Percentiles rank a stretch among this genome's conserved stretches.
phyloP scores from a whole-genome alignment of 2,888 invertebrate genomes.

The Hyles lineata region DNA sequence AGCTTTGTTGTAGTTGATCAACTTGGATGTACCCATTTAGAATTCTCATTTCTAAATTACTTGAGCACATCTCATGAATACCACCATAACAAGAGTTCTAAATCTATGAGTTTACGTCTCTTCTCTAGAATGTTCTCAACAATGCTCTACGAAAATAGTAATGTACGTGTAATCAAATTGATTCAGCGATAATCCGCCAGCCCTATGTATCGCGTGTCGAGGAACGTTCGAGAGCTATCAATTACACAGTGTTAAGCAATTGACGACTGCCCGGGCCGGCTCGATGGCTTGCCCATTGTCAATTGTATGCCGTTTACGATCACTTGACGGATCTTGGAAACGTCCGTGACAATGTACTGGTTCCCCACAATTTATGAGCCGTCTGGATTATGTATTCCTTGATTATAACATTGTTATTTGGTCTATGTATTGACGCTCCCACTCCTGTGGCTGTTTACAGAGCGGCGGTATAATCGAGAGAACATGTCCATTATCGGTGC shows the following conservation, averaged over 20 bases:
- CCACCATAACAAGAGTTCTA: no score
- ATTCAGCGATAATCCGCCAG: neutral
- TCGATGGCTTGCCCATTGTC: slow-evolving; percentile 47
- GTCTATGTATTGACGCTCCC: neutral
- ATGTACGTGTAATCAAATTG: neutral
- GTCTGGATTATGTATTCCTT: neutral
- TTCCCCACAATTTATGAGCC: neutral
- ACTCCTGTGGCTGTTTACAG: no score
- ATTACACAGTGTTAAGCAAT: slow-evolving; percentile 66
- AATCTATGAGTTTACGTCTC: no score
- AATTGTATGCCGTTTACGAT: slow-evolving; percentile 62
- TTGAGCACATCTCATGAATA: no score
- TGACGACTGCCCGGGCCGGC: slow-evolving; percentile 42
- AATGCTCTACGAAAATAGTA: neutral
- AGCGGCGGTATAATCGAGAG: no score
- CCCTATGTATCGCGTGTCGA: slow-evolving; percentile 23
- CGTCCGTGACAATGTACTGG: slow-evolving; percentile 23
- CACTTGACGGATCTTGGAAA: slow-evolving; percentile 59
- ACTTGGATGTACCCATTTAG: no score
- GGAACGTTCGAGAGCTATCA: slow-evolving; percentile 53
- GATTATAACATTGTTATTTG: neutral
- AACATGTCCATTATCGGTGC: no score
- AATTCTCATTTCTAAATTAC: no score
- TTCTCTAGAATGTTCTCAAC: no score
- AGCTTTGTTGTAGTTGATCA: no score